A percentile compares a stretch with the other conserved stretches of the same genome.
Evolutionary conservation across 2,888 invertebrate genomes (phyloP).

Genomic region (Andrena chrysosceles): DNA sequence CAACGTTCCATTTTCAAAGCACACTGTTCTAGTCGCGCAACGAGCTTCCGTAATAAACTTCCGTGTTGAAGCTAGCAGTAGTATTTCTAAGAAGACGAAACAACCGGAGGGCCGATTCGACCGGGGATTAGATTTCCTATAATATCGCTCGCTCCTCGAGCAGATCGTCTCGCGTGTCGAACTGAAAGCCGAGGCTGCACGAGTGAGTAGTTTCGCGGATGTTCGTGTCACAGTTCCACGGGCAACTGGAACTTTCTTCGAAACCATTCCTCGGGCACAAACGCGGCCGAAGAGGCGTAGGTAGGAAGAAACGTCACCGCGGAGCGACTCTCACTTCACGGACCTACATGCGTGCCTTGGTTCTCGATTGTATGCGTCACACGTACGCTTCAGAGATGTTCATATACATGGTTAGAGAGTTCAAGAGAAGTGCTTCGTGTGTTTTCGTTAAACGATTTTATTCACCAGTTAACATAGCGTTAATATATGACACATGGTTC

Average conservation of each 20-base stretch:
- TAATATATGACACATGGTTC: neutral
- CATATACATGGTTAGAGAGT: neutral
- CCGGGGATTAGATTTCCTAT: no score
- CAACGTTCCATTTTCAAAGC: neutral
- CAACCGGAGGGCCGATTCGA: no score
- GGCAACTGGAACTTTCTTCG: slow-evolving; percentile 74
- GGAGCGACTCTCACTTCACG: slow-evolving; percentile 67
- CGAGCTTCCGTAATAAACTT: neutral
- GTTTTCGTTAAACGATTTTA: slow-evolving; percentile 2
- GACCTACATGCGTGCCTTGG: slow-evolving; percentile 59
- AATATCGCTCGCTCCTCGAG: no score
- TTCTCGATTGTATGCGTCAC: slow-evolving; percentile 14
- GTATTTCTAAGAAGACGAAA: no score
- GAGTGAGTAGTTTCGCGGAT: slow-evolving; percentile 37
- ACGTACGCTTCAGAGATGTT: neutral
- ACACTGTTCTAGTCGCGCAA: neutral
- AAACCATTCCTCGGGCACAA: slow-evolving; percentile 68
- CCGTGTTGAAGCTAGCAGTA: neutral
- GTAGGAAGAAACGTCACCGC: slow-evolving; percentile 76
- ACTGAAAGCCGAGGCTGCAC: neutral
- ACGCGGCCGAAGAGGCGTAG: slow-evolving; percentile 58
- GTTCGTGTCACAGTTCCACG: slow-evolving; percentile 62
- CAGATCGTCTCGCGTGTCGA: neutral
- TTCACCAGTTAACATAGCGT: slow-evolving; percentile 12
- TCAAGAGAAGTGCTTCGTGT: neutral